Conservation (phyloP, 2,888 invertebrate species). For the Sepiola atlantica region DNA sequence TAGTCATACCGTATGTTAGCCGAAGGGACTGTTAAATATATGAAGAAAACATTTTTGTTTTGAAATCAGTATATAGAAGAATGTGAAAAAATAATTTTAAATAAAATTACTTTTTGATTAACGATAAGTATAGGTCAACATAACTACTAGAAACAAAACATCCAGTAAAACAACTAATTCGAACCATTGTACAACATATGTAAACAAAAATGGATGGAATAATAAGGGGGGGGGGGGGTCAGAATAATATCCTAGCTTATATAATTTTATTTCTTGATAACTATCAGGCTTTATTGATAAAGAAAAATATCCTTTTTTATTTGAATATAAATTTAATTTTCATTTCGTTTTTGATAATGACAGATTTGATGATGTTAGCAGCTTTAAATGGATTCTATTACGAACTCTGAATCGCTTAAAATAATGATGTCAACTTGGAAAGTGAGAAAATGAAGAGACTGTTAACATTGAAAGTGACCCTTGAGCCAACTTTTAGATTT, state of each 20-base stretch:
- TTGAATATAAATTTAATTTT: background rate
- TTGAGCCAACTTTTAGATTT: slow-evolving; percentile 8
- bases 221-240: background rate
- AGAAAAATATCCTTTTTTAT: background rate
- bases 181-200: background rate
- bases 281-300: background rate
- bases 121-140: background rate
- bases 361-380: background rate
- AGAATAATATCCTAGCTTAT: background rate
- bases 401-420: background rate
- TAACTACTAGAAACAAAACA: background rate
- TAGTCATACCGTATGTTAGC: background rate
- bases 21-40: background rate
- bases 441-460: background rate
- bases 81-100: background rate
- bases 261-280: background rate
- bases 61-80: background rate
- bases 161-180: background rate
- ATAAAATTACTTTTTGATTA: background rate
- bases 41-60: background rate
- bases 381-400: background rate
- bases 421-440: slow-evolving; percentile 16
- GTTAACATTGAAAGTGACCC: slow-evolving; percentile 18
- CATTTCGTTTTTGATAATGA: background rate
- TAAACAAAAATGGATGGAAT: slow-evolving; percentile 2